Base-by-base conservation (phyloP, 2,797 vertebrate genomes). In the Cheirogaleus major region DNA sequence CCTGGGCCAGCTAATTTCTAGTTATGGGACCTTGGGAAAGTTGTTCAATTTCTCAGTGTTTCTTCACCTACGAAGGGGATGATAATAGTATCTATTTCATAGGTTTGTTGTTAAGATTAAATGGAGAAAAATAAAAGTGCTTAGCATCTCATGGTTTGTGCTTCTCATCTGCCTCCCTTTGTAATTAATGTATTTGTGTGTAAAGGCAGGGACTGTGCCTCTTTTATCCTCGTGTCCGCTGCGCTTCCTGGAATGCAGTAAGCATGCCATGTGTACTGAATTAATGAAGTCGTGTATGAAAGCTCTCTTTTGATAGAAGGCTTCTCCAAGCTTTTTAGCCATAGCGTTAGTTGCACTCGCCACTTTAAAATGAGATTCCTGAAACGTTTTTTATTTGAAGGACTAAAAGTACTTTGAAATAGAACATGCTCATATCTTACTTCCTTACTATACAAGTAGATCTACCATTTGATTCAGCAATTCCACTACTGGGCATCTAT, bases 351-450 rank as follows among this genome's bases (percentile, higher is more conserved):
- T 57, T 69, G 50, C 27, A 93, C 0, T 86, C 18, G 15, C 2
- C 23, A 18, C 61, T 70, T 55, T 75, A 35, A 84, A 83, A 15
- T 48, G 7, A 11, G 35, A 14, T 96, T 84, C 50, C 67, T 81
- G 32, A 38, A 22, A 43, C 69, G n/a, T 7, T 91, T 95, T 90
- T 95, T 48, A 79, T 94, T 94, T 76, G 67, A 59, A 90, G 70
- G 78, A 91, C 35, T 73, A 27, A 52, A 72, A 43, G 38, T 78
- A 27, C 57, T 30, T 73, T 69, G 88, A 92, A 67, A 48, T 57
- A 59, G 38, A 96, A 57, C 45, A 72, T 25, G 13, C 43, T 72
- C 20, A 18, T 22, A 30, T 67, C 30, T 78, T n/a, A 18, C 75
- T 35, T 65, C n/a, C 67, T 95, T 38, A 38, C 38, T 38, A 38